Conservation (phyloP, 2,888 invertebrate genomes). For the Amorpha juglandis region DNA sequence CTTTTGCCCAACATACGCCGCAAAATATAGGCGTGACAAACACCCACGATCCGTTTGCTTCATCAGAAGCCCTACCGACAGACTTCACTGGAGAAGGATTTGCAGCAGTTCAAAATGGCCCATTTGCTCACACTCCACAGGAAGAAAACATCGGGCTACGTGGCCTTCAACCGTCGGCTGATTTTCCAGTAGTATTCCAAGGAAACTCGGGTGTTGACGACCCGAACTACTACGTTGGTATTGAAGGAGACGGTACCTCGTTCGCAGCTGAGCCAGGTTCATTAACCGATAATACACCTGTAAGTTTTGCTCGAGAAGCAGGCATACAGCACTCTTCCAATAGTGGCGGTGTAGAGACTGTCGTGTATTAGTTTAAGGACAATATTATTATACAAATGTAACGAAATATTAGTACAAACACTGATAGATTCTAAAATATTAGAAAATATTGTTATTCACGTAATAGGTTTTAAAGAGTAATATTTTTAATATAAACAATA, state of each 20-base stretch:
- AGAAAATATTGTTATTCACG: not conserved
- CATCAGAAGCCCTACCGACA: constrained; percentile 52
- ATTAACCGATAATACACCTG: constrained; percentile 56
- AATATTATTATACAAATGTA: not conserved
- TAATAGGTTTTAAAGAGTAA: not conserved
- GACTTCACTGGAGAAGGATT: constrained; percentile 53
- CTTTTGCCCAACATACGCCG: constrained; percentile 56
- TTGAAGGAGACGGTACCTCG: constrained; percentile 49
- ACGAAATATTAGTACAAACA: constrained; percentile 18
- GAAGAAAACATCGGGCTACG: constrained; percentile 45
- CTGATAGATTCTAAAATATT: not conserved
- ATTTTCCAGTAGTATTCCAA: constrained; percentile 53
- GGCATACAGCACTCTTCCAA: constrained; percentile 69
- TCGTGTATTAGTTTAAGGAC: constrained; percentile 56
- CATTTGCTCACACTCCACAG: constrained; percentile 51
- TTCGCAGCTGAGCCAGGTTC: constrained; percentile 50
- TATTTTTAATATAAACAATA: not conserved
- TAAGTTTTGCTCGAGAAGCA: constrained; percentile 67
- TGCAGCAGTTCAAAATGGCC: constrained; percentile 49
- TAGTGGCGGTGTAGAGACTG: constrained; percentile 66
- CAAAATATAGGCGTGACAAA: constrained; percentile 50
- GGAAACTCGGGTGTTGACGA: constrained; percentile 53
- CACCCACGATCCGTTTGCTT: constrained; percentile 56
- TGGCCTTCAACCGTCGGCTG: constrained; percentile 50
- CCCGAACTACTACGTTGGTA: constrained; percentile 54